Evolutionary conservation across 2,797 vertebrate species (phyloP), one percentile per base, ranked within the genome.

Genomic region (Perodicticus potto): DNA sequence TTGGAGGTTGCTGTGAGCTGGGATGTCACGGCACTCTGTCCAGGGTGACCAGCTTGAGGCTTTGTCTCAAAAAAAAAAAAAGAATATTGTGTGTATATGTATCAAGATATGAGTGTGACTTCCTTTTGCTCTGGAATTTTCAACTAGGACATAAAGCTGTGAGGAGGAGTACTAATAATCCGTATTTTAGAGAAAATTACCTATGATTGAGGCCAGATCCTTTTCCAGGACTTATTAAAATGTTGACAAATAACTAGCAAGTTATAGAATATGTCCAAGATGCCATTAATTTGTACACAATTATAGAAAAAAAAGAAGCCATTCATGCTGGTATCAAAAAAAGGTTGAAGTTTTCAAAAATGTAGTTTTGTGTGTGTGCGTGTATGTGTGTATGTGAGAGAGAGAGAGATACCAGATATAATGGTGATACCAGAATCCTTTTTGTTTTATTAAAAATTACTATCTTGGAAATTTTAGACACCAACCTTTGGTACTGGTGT

Each of bases 401-500:
- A 49, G 45, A 13, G 65, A n/a, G 65, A 67, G 59, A 80, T 49
- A 77, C 12, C 53, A 96, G 32, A 77, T 57, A 65, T 27, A 59
- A 81, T 17, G 14, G 17, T 90, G 32, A 77, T 37, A 92, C 7
- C 34, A 86, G 7, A 78, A 34, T 12, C 49, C 49, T 65, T 81
- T 27, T 67, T 49, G 76, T 29, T 73, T 91, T 32, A 84, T 77
- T 32, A 65, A 85, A 95, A 57, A 19, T 49, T 80, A 76, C 22
- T 83, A 69, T 73, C 45, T 87, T 89, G 25, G 32, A 96, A 96
- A 88, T 86, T 97, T 97, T 84, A 99, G 98, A 87, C 98, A 99
- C 96, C 93, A 97, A 99, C 98, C 98, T 98, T 98, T 96, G 90
- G 40, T 20, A 97, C 95, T 86, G 97, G 87, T 93, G 96, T 95